Base-by-base conservation (phyloP, 1,140 invertebrate species). In the Drosophila setifemur region DNA sequence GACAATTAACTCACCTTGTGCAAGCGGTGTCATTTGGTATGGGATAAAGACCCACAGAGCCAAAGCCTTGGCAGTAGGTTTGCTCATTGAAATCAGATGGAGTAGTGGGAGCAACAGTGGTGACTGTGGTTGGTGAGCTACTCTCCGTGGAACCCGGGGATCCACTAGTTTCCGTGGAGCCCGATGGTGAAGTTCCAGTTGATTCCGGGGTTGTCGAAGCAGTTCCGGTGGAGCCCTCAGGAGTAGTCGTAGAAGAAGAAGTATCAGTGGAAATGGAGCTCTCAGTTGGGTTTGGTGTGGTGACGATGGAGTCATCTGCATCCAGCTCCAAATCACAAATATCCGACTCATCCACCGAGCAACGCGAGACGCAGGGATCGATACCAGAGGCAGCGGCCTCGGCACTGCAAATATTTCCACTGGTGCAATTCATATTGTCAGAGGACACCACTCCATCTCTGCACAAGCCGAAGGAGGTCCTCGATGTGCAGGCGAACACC, bases 21-120 rank as follows among this genome's bases (percentile, higher is more conserved):
- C 87, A 89, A 1, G 8, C 67, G 0, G 71, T 89, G n/a, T 89
- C 87, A 21, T 63, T 73, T 1, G 87, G 61, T 35, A 73, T 52
- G 18, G 87, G 57, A 58, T 60, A 88, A 28, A 72, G 73, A 14
- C 82, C 82, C 0, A 44, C 25, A 12, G 9, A 8, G 5, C 40
- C 42, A 1, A 23, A 4, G 1, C 11, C 14, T 16, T 57, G 50
- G 25, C 71, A 85, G 4, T 45, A 50, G 9, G 9, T 29, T 4
- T 29, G n/a, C 31, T 49, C 50, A 21, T 29, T 52, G 23, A 61
- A 48, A 11, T 25, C 11, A 5, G 14, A 4, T 4, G 42, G 25
- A 9, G 14, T 48, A 2, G 6, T 26, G 0, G 21, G n/a, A n/a
- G n/a, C n/a, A n/a, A n/a, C 29, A 7, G 11, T 67, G 0, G 45